These are phyloP conservation scores for Trisateles emortualis DNA, from an alignment of 2,888 invertebrate species.

Conservation along the genomic window DNA sequence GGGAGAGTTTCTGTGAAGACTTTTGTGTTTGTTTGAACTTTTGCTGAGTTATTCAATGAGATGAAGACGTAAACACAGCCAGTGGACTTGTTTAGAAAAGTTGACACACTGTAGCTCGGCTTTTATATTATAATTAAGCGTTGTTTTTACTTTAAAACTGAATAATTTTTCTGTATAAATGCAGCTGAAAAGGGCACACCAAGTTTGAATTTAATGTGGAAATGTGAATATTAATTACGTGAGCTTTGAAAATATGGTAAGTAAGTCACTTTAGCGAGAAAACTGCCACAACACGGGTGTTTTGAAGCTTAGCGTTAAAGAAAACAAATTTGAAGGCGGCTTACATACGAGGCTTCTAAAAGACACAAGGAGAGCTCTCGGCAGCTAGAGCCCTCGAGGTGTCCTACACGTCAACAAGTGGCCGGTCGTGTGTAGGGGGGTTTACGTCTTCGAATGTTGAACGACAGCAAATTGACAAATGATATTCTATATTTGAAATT, in stretches of 20 bases:
- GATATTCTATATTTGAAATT: constrained; percentile 3
- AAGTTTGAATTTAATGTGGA: neutral
- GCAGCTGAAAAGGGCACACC: neutral
- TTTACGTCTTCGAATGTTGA: constrained; percentile 47
- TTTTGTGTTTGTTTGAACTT: constrained; percentile 66
- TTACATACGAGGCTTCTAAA: constrained; percentile 57
- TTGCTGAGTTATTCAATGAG: constrained; percentile 53
- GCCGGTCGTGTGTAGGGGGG: constrained; percentile 62
- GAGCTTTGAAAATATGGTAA: neutral
- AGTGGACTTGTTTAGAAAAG: constrained; percentile 49
- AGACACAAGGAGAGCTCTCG: constrained; percentile 73
- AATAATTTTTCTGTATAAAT: neutral
- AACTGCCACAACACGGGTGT: constrained; percentile 9
- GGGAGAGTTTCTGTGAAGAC: constrained; percentile 65
- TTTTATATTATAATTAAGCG: constrained; percentile 16
- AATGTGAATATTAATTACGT: neutral
- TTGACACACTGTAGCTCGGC: constrained; percentile 23
- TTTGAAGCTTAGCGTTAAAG: constrained; percentile 28
- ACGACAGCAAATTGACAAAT: constrained; percentile 11
- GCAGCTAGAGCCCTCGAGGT: constrained; percentile 71
- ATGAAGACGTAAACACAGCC: constrained; percentile 43
- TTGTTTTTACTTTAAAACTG: constrained; percentile 4
- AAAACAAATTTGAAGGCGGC: constrained; percentile 35
- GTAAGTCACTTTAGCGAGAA: neutral
- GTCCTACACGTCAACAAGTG: constrained; percentile 76